Conservation (phyloP, 2,113 vertebrate genomes). For the Mesembrinibis cayennensis region DNA sequence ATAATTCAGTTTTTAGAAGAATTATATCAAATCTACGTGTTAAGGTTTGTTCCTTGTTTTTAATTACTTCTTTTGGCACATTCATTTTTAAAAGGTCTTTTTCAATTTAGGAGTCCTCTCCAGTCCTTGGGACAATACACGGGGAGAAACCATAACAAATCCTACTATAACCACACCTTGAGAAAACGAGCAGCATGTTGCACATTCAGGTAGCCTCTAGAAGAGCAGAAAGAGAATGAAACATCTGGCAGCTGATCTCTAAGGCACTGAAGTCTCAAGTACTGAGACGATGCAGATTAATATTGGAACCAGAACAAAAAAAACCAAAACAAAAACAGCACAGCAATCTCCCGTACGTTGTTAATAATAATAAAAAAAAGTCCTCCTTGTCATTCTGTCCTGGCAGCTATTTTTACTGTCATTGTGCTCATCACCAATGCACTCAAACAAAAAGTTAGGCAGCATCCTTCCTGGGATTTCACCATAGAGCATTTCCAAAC, state of each 20-base stretch:
- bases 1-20: neutral
- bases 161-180: neutral
- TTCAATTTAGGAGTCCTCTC: neutral
- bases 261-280: neutral
- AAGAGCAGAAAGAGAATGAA: neutral
- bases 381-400: neutral
- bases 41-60: neutral
- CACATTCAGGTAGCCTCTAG: neutral
- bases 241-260: neutral
- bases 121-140: neutral
- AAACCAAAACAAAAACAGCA: neutral
- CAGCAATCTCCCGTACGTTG: neutral
- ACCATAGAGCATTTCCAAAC: neutral
- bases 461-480: neutral
- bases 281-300: neutral
- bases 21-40: neutral
- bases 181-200: neutral
- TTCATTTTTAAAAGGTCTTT: neutral
- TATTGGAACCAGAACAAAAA: neutral
- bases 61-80: neutral
- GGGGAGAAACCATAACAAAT: neutral
- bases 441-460: neutral
- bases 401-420: neutral
- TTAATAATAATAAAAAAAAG: neutral
- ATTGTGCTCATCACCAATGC: fast-evolving